phyloP scores from a whole-genome alignment of 2,113 vertebrate genomes.

The Nibea coibor region DNA sequence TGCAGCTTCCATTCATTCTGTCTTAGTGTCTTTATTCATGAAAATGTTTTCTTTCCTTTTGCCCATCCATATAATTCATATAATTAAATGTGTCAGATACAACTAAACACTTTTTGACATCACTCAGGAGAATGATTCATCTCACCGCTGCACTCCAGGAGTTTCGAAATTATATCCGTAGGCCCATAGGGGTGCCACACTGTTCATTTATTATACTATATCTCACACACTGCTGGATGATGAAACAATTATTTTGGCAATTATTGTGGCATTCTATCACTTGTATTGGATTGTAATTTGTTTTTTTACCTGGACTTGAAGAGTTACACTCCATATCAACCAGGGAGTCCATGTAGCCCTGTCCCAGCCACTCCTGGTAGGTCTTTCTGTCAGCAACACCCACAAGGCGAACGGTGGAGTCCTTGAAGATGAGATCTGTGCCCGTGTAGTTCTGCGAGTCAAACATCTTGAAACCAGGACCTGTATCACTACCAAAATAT shows the following conservation, averaged over 20 bases:
- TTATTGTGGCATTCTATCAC: neutral
- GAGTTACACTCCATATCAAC: conserved; percentile 83
- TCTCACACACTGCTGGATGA: too few relatives aligned
- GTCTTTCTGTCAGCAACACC: conserved; percentile 87
- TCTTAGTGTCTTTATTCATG: neutral
- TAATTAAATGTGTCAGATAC: too few relatives aligned
- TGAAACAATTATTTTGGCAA: neutral
- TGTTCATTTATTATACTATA: too few relatives aligned
- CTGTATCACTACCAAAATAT: conserved; percentile 85
- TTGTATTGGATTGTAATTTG: neutral
- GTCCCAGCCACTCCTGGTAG: conserved; percentile 90
- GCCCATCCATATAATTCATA: neutral
- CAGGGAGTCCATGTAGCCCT: conserved; percentile 87
- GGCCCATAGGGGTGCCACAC: too few relatives aligned
- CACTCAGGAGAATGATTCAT: too few relatives aligned
- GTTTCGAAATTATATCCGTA: too few relatives aligned
- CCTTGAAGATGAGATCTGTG: conserved; percentile 93
- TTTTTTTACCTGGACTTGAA: conserved; percentile 82
- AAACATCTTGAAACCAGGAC: conserved; percentile 90
- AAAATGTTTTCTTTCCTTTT: neutral
- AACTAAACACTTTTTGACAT: too few relatives aligned
- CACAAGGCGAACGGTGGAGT: conserved; percentile 86
- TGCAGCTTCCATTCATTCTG: neutral
- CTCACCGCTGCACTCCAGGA: too few relatives aligned
- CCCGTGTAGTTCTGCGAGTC: conserved; percentile 87